Percentiles rank a stretch among this genome's conserved stretches.
These are phyloP conservation scores for Chaetodon auriga DNA, from an alignment of 2,113 vertebrate species.

Conservation along the genomic window DNA sequence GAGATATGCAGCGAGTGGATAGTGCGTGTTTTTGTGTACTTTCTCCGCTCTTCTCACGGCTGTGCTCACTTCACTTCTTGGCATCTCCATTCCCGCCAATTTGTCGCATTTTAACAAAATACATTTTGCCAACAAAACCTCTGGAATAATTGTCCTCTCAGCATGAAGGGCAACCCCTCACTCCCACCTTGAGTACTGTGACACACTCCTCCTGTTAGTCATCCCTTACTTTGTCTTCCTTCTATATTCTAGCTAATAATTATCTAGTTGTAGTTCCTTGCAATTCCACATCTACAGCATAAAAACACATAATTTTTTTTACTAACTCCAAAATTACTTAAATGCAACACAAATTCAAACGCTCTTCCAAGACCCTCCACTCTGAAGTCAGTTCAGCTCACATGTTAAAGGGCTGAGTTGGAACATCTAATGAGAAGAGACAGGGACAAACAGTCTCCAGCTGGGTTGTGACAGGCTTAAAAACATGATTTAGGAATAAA, in stretches of 20 bases:
- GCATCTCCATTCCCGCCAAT: slow-evolving; percentile 26
- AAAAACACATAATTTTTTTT: not conserved
- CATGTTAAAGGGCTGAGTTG: not conserved
- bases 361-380: not conserved
- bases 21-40: not conserved
- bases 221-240: not conserved
- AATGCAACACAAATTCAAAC: not conserved
- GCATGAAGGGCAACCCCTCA: slow-evolving; percentile 26
- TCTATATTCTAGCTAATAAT: no score
- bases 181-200: not conserved
- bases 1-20: not conserved
- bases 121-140: slow-evolving; percentile 35
- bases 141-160: slow-evolving; percentile 37
- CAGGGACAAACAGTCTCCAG: not conserved
- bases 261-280: not conserved
- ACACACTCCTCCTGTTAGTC: not conserved
- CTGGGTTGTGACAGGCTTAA: not conserved
- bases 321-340: not conserved
- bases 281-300: not conserved
- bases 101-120: slow-evolving; percentile 47
- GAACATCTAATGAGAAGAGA: not conserved
- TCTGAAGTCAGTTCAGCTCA: not conserved
- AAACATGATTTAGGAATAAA: slow-evolving; percentile 8
- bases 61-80: slow-evolving; percentile 25
- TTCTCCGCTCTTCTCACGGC: slow-evolving; percentile 9